A percentile compares a stretch with the other conserved stretches of the same genome.
Evolutionary conservation across 2,888 invertebrate species (phyloP).

Genomic region (Tipula helvola): DNA sequence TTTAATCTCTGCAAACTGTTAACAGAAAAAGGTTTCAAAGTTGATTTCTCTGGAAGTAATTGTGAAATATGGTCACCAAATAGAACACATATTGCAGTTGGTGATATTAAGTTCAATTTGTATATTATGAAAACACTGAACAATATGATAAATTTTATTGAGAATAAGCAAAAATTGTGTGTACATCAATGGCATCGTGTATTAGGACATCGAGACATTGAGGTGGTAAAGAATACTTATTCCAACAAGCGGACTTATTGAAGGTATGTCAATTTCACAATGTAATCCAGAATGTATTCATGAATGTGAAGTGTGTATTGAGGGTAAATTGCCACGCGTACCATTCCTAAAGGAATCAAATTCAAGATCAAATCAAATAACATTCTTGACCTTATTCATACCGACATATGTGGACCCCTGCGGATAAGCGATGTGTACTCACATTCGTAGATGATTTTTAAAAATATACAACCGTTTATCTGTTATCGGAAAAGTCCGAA

Average conservation of each 20-base stretch:
- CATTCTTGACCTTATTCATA: constrained; percentile 19
- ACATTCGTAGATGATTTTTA: constrained; percentile 27
- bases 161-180: constrained; percentile 16
- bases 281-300: too few relatives aligned
- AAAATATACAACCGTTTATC: constrained; percentile 20
- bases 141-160: too few relatives aligned
- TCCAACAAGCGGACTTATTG: too few relatives aligned
- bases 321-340: too few relatives aligned
- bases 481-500: too few relatives aligned
- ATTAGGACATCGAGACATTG: too few relatives aligned
- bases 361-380: constrained; percentile 9
- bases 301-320: too few relatives aligned
- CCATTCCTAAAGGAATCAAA: constrained; percentile 21
- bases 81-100: constrained; percentile 9
- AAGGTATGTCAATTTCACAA: too few relatives aligned
- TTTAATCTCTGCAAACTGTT: constrained; percentile 12
- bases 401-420: constrained; percentile 24
- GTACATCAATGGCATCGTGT: constrained; percentile 18
- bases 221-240: constrained; percentile 16
- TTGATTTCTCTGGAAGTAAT: background rate
- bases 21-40: constrained; percentile 7
- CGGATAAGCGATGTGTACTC: constrained; percentile 19
- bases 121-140: background rate
- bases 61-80: constrained; percentile 8
- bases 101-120: background rate